A percentile compares a stretch with the other conserved stretches of the same genome.
These are phyloP conservation scores for Zaprionus africanus DNA, from an alignment of 1,140 invertebrate genomes.

Conservation along the genomic window DNA sequence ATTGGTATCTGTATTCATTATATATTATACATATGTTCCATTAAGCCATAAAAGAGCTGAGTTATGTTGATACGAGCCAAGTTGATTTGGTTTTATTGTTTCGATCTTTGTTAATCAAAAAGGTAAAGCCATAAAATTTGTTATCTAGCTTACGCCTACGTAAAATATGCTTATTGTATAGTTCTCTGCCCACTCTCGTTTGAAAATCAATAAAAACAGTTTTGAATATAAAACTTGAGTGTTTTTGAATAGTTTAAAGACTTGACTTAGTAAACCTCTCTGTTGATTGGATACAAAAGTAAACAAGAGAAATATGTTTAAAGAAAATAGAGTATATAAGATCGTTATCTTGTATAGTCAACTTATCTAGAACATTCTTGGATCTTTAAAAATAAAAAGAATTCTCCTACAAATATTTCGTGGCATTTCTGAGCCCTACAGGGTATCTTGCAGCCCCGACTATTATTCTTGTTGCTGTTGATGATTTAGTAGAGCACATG, in stretches of 20 bases:
- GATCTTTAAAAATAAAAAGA: too few species aligned
- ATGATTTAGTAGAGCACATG: slow-evolving; percentile 70
- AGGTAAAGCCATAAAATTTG: not conserved
- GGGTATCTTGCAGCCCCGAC: not conserved
- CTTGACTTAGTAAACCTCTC: not conserved
- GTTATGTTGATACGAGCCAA: not conserved
- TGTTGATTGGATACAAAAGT: not conserved
- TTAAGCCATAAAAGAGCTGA: not conserved
- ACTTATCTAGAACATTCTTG: too few species aligned
- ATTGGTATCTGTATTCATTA: not conserved
- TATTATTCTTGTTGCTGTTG: not conserved
- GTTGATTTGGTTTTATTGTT: not conserved
- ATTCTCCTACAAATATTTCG: too few species aligned
- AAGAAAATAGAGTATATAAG: too few species aligned
- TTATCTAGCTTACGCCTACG: not conserved
- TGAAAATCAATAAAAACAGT: not conserved
- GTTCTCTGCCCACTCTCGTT: not conserved
- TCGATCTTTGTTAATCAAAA: not conserved
- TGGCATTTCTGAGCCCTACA: too few species aligned
- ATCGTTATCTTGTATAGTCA: too few species aligned
- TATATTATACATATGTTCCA: not conserved
- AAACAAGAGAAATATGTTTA: too few species aligned
- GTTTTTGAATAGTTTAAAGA: not conserved
- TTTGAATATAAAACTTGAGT: not conserved
- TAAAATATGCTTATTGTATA: not conserved